A percentile compares a stretch with the other conserved stretches of the same genome.
Conservation (phyloP, 2,113 vertebrate species). For the Cololabis saira region DNA sequence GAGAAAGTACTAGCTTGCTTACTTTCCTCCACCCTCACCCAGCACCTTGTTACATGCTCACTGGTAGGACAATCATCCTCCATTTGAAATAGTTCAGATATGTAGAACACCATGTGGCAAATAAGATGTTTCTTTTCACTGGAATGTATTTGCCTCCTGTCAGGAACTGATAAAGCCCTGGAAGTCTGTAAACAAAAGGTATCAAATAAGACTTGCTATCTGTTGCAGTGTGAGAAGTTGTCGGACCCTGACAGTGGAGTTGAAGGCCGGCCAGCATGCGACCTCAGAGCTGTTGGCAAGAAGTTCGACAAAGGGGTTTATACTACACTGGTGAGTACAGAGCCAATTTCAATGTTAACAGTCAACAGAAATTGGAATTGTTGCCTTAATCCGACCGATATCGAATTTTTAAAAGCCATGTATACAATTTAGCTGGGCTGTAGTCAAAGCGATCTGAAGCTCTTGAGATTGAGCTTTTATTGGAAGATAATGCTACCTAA, state of each 20-base stretch:
- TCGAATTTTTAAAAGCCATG: no score
- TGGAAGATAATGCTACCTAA: no score
- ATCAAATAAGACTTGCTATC: not conserved
- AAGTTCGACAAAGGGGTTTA: conserved; percentile 90
- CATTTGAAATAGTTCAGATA: no score
- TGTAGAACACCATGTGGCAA: no score
- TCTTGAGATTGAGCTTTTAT: no score
- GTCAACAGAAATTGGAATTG: no score
- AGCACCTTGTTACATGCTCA: conserved; percentile 85
- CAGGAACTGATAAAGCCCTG: no score
- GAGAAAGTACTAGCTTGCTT: conserved; percentile 89
- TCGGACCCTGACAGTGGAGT: conserved; percentile 66
- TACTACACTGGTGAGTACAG: conserved; percentile 84
- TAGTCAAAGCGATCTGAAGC: no score
- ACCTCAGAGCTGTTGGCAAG: conserved; percentile 86
- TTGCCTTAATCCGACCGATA: no score
- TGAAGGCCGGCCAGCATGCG: conserved; percentile 81
- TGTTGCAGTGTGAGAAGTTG: conserved; percentile 78
- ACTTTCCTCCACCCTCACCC: conserved; percentile 83
- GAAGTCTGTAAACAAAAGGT: not conserved
- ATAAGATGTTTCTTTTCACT: no score
- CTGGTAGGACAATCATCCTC: conserved; percentile 74
- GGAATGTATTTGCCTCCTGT: no score
- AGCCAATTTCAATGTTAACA: not conserved
- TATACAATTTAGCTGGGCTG: no score